Percentiles rank a stretch among this genome's conserved stretches.
Conservation (phyloP, 2,797 vertebrate species). For the Pseudopleuronectes americanus region DNA sequence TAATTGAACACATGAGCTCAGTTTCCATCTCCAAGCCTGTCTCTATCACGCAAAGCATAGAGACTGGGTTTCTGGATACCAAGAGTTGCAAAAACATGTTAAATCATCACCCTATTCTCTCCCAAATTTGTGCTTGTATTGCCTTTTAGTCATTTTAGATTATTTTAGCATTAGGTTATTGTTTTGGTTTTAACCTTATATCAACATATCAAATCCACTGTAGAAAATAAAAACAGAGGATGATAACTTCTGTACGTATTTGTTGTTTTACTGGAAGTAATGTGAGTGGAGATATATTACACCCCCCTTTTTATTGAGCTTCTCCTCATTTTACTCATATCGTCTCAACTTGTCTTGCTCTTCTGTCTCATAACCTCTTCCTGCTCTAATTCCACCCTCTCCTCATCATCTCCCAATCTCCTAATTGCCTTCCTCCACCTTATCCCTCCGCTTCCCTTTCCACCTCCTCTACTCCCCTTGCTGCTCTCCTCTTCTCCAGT, state of each 20-base stretch:
- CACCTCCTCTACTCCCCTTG: not conserved
- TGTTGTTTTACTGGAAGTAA: not conserved
- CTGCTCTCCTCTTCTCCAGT: not conserved
- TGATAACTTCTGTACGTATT: not conserved
- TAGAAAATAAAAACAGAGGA: not conserved
- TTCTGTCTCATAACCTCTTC: not conserved
- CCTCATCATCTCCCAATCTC: slow-evolving; percentile 10
- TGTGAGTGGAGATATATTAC: not conserved
- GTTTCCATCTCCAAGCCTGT: not conserved
- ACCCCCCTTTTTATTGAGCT: not conserved
- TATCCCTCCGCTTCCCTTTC: slow-evolving; percentile 2
- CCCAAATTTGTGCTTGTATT: not conserved
- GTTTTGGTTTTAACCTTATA: too few relatives aligned
- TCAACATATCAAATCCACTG: too few relatives aligned
- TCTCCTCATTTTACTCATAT: not conserved
- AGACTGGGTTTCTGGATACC: not conserved
- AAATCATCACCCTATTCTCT: not conserved
- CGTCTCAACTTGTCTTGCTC: not conserved
- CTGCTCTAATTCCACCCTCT: not conserved
- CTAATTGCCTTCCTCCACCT: slow-evolving; percentile 12
- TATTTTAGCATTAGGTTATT: not conserved
- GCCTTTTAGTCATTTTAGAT: not conserved
- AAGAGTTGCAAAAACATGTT: not conserved
- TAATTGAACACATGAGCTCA: slow-evolving; percentile 44
- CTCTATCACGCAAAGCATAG: slow-evolving; percentile 10